Percentiles rank a stretch among this genome's conserved stretches.
Conservation (phyloP, 2,113 vertebrate species). For the Piprites chloris region DNA sequence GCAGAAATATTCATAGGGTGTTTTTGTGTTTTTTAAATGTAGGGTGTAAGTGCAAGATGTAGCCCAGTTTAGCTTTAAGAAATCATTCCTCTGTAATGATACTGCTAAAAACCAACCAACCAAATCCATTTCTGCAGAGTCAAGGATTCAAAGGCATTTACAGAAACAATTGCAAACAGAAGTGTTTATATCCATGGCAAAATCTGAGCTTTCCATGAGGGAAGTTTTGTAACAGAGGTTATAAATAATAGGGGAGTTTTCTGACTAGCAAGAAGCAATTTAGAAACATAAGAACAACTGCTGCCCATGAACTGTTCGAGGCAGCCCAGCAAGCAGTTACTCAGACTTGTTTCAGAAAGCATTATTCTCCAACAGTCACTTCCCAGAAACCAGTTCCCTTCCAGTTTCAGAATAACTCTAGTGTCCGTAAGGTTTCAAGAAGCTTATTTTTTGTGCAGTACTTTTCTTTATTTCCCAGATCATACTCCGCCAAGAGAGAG, state of each 20-base stretch:
- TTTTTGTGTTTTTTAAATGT: accelerated
- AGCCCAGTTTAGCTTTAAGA: background rate
- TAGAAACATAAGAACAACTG: background rate
- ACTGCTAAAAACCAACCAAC: background rate
- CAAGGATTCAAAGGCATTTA: background rate
- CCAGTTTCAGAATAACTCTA: background rate
- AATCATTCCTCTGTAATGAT: background rate
- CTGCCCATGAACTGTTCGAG: accelerated
- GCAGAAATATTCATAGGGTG: background rate
- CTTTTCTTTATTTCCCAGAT: background rate
- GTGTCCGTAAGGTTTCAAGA: background rate
- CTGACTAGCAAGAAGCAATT: background rate
- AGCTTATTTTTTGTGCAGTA: background rate
- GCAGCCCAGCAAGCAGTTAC: background rate
- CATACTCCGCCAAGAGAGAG: background rate
- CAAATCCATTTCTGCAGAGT: background rate
- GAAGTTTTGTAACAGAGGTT: background rate
- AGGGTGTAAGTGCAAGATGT: background rate
- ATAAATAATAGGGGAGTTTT: background rate
- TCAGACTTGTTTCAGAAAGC: background rate
- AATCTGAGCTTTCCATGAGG: background rate
- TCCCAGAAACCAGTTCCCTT: background rate
- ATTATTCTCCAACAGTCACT: background rate
- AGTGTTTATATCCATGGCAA: background rate
- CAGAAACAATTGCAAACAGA: background rate